phyloP scores from a whole-genome alignment of 2,797 vertebrate species.

The Molossus molossus region DNA sequence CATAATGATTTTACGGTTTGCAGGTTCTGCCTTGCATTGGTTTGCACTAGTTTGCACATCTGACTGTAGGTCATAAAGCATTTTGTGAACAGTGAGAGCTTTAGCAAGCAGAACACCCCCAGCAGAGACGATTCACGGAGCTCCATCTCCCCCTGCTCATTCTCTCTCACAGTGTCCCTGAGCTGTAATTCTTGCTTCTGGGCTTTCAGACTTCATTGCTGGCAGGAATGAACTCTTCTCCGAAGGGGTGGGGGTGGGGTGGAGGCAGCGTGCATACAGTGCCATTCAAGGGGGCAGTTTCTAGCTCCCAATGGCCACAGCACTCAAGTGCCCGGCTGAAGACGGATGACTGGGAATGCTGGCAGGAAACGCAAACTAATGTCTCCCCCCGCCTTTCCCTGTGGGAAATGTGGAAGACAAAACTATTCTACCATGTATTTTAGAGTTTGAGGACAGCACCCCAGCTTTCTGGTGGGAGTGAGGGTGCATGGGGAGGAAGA shows the following conservation, averaged over 20 bases:
- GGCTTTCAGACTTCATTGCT: background rate
- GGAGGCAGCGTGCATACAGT: background rate
- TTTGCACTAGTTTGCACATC: background rate
- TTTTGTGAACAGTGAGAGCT: background rate
- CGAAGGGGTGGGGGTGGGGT: too few relatives aligned
- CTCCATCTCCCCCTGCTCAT: background rate
- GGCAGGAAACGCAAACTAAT: background rate
- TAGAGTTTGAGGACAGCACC: background rate
- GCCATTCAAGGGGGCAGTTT: background rate
- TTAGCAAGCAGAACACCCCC: background rate
- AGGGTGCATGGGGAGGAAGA: background rate
- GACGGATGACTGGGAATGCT: background rate
- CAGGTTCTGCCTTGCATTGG: background rate
- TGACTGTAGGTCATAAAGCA: background rate
- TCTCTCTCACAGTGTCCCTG: background rate
- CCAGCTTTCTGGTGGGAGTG: background rate
- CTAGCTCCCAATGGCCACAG: background rate
- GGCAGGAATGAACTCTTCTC: background rate
- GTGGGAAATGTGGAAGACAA: background rate
- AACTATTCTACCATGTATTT: background rate
- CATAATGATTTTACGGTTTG: background rate
- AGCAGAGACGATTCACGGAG: background rate
- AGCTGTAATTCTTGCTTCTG: background rate
- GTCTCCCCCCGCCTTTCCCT: background rate
- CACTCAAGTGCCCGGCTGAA: background rate